A percentile compares a stretch with the other conserved stretches of the same genome.
Evolutionary conservation across 2,113 vertebrate genomes (phyloP).

Genomic region (Pica pica): DNA sequence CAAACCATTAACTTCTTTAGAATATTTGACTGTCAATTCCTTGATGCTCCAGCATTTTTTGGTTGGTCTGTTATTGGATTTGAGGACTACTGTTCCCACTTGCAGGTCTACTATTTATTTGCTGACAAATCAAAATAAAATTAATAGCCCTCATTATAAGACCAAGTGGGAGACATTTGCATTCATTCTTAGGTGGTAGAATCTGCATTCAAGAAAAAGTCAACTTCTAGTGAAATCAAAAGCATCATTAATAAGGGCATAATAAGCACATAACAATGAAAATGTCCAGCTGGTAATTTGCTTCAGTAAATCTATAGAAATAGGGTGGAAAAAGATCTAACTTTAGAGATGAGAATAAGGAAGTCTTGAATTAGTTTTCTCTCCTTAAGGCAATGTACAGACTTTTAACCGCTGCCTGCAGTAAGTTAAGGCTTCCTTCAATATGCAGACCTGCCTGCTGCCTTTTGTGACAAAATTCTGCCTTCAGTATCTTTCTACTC

Average conservation of each 20-base stretch:
- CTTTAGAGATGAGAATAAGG: not conserved
- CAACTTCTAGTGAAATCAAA: not conserved
- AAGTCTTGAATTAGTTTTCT: not conserved
- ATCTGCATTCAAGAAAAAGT: not conserved
- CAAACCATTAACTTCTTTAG: not conserved
- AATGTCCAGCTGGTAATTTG: not conserved
- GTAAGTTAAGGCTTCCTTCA: not conserved
- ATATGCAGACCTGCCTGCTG: not conserved
- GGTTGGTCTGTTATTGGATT: not conserved
- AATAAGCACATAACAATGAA: not conserved
- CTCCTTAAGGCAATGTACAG: not conserved
- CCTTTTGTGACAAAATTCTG: not conserved
- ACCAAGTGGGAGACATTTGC: not conserved
- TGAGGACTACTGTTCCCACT: not conserved
- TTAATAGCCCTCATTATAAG: not conserved
- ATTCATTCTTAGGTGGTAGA: not conserved
- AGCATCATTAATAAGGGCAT: not conserved
- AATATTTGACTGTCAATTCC: not conserved
- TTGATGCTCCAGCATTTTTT: not conserved
- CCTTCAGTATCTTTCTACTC: not conserved
- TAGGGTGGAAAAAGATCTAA: not conserved
- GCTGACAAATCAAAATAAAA: not conserved
- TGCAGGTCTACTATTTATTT: not conserved
- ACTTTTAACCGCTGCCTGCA: not conserved
- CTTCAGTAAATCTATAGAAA: not conserved